Percentiles rank a stretch among this genome's conserved stretches.
Conservation (phyloP, 2,113 vertebrate species). For the Anas platyrhynchos region DNA sequence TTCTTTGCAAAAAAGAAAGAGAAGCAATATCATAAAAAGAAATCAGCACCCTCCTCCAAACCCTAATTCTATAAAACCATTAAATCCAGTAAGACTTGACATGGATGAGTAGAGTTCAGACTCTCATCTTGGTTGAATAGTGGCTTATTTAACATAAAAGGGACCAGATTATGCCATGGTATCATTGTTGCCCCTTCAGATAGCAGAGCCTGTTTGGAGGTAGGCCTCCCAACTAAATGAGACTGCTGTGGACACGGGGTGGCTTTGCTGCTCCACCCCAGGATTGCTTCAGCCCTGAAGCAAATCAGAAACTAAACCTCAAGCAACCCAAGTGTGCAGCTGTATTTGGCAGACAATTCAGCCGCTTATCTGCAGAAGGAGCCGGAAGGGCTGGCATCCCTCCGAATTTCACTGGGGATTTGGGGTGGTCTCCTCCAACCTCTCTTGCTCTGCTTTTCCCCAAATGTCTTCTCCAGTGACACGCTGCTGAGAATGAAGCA, state of each 20-base stretch:
- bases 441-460: constrained; percentile 7
- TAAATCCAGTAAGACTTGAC: background rate
- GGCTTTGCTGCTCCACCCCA: background rate
- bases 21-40: background rate
- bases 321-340: background rate
- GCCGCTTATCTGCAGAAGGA: background rate
- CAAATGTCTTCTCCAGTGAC: background rate
- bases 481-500: background rate
- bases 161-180: background rate
- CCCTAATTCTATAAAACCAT: background rate
- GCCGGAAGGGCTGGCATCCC: background rate
- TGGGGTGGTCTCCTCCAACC: background rate
- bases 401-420: background rate
- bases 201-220: background rate
- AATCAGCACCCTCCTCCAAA: fast-evolving
- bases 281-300: background rate
- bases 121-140: background rate
- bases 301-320: background rate
- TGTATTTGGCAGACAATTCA: background rate
- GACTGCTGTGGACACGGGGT: background rate
- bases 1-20: background rate
- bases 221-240: background rate
- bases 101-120: background rate
- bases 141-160: background rate
- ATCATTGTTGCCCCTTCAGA: background rate